Conservation (phyloP, 2,113 vertebrate species). For the Hippocampus abdominalis region DNA sequence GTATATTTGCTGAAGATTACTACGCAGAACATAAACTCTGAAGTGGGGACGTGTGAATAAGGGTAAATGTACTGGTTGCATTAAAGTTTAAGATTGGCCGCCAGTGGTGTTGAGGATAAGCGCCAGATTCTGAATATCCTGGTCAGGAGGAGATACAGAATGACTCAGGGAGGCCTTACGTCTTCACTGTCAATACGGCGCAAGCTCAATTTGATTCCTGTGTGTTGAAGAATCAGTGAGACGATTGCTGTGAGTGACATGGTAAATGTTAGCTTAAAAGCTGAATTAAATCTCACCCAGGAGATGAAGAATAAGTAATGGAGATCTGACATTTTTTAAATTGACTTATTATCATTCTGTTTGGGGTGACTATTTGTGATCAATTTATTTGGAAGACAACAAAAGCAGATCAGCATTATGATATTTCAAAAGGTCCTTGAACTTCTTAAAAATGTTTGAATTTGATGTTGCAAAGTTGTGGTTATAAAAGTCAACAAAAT, state of each 20-base stretch:
- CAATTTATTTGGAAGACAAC: background rate
- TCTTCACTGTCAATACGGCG: constrained; percentile 57
- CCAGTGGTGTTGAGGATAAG: constrained; percentile 41
- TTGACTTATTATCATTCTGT: too few relatives aligned
- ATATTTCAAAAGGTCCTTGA: background rate
- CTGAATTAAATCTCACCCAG: too few relatives aligned
- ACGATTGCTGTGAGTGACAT: constrained; percentile 22
- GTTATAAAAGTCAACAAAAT: background rate
- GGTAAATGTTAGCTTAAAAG: background rate
- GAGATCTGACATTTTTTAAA: too few relatives aligned
- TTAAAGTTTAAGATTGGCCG: constrained; percentile 71
- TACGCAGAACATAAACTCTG: constrained; percentile 71
- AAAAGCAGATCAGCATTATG: background rate
- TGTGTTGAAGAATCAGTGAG: constrained; percentile 10
- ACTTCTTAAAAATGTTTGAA: background rate
- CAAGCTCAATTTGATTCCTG: constrained; percentile 38
- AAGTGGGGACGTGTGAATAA: constrained; percentile 61
- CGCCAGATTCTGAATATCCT: constrained; percentile 53
- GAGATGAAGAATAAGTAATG: too few relatives aligned
- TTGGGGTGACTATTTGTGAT: too few relatives aligned
- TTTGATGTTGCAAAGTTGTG: background rate
- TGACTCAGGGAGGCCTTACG: constrained; percentile 50
- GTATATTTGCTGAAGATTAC: constrained; percentile 74
- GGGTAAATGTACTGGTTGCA: constrained; percentile 62
- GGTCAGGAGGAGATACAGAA: constrained; percentile 51